Evolutionary conservation across 92 coral and sea anemone genomes (phyloP), one percentile per base, ranked within the genome.

Genomic region (Zoanthus gigantus): DNA sequence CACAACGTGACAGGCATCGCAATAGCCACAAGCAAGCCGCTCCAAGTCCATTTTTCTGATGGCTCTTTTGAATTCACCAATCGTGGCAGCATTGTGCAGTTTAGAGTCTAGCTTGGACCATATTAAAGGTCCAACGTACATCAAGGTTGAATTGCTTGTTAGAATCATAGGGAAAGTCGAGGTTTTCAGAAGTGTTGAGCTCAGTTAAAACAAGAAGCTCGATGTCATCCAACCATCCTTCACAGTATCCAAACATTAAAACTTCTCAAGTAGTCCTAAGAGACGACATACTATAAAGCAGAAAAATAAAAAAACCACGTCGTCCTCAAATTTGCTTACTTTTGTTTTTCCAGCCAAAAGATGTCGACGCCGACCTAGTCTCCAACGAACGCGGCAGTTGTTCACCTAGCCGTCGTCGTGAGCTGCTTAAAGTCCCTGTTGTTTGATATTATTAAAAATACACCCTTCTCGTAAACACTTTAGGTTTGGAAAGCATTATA

Each of bases 131-230:
- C 23, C 23, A 23, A 23, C 23, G 23, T 23, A 23, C 54, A 57
- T 57, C 65, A 57, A 12, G 65, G 17, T 57, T 57, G 65, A 57
- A 57, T 57, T 57, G 65, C 12, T 57, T 57, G 18, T 57, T 2
- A 57, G 65, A 57, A 57, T 57, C 18, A 57, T 57, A 57, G 65
- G 65, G 65, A 57, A 57, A 57, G 65, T 57, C 65, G 65, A 57
- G 65, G 65, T 57, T 57, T 57, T 57, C 18, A 57, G 65, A 57
- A 57, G 65, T 57, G 65, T 57, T 16, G 65, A 57, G 65, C 65
- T 57, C 65, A 57, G 65, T 57, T 57, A 57, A 57, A 13, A 57
- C 65, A 57, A 57, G 65, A 16, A 57, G 9, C 18, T 57, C 65
- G 17, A 57, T 57, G 65, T 57, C 65, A 57, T 57, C 65, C 65